Evolutionary conservation across 2,888 invertebrate species (phyloP), one percentile per base, ranked within the genome.

Genomic region (Nebria salina): DNA sequence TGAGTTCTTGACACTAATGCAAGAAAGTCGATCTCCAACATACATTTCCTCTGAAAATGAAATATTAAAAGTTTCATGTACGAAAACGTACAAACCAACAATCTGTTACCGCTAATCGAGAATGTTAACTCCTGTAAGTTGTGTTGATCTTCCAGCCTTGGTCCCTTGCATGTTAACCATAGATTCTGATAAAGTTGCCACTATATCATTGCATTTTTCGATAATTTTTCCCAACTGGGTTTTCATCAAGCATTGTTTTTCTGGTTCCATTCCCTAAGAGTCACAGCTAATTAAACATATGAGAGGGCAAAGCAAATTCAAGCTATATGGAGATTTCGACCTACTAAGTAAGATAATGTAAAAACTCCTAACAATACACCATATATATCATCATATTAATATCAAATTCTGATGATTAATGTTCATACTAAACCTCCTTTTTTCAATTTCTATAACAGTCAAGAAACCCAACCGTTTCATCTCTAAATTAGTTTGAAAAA

Each of bases 41-140:
- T 94, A 95, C 34, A 93, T 87, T 87, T 96, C 95, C 91, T 95
- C 95, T 95, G 92, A 42, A 65, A 81, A 54, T 41, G 75, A 34
- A 20, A 34, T 13, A 26, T 34, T 6, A 41, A 34, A 72, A 72
- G 25, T 72, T 34, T 34, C n/a, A 41, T 11, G 26, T 72, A 72
- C 72, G 26, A n/a, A 6, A 15, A n/a, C 26, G 42, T 43, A 70
- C 20, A 20, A 70, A 20, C 9, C 70, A 25, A 54, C 54, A 54
- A 54, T 54, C 54, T 11, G 91, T 91, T 87, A 96, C 98, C 96
- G 90, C 96, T 96, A 86, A 98, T 94, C 82, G 96, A 96, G 91
- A 98, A 98, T 82, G 97, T 95, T 72, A 98, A 97, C 87, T 96
- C 96, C 90, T 98, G 98, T 86, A 95, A 89, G 88, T 96, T 93